Conservation (phyloP, 2,113 vertebrate species). For the western clawed frog (Xenopus tropicalis) region DNA sequence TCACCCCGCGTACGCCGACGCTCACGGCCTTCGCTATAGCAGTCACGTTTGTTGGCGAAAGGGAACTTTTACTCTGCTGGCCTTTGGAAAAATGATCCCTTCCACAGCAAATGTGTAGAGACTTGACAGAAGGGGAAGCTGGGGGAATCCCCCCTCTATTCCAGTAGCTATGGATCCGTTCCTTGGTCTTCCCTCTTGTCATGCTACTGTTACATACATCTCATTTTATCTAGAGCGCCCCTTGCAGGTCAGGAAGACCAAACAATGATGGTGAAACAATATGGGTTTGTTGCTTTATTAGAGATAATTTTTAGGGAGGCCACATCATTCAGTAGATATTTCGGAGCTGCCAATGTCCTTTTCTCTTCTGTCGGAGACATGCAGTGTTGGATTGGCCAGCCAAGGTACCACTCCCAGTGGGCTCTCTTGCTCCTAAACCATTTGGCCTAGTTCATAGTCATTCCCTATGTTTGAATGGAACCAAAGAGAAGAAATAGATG, state of each 20-base stretch:
- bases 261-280: neutral
- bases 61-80: neutral
- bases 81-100: neutral
- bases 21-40: slow-evolving; percentile 6
- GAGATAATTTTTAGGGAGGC: neutral
- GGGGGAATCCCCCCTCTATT: neutral
- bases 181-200: neutral
- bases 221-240: neutral
- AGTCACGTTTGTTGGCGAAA: neutral
- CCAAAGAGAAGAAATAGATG: too few relatives aligned
- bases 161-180: neutral
- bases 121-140: neutral
- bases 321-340: neutral
- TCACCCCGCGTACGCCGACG: slow-evolving; percentile 48
- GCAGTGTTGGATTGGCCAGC: too few relatives aligned
- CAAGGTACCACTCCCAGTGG: too few relatives aligned
- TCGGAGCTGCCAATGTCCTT: too few relatives aligned
- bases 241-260: neutral
- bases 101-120: neutral
- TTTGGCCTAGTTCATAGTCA: too few relatives aligned
- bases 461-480: too few relatives aligned
- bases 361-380: neutral
- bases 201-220: neutral
- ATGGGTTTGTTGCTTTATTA: neutral
- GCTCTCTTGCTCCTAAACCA: too few relatives aligned